Conservation (phyloP, 35 echinoderm and acorn worm genomes). For the Nesometra sesokonis region DNA sequence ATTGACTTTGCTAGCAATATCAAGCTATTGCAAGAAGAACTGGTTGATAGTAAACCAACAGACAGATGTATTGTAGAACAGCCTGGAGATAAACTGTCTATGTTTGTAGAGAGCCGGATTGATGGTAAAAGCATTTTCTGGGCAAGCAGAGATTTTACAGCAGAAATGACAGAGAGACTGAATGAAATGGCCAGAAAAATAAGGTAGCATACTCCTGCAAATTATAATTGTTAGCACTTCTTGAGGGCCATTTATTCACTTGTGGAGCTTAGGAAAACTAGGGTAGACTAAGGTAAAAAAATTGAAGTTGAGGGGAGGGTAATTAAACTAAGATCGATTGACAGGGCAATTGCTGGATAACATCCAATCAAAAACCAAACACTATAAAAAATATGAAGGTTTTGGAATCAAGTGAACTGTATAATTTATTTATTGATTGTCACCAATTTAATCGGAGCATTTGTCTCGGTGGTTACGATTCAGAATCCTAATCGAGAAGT, state of each 20-base stretch:
- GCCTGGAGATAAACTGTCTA: slow-evolving; percentile 51
- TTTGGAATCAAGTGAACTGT: too few relatives aligned
- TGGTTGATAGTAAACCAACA: background rate
- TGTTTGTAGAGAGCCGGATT: slow-evolving; percentile 77
- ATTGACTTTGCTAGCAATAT: background rate
- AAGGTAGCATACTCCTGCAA: slow-evolving; percentile 32
- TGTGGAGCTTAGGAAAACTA: background rate
- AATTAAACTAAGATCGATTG: too few relatives aligned
- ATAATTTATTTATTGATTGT: too few relatives aligned
- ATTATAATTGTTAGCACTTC: background rate
- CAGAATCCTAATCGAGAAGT: too few relatives aligned
- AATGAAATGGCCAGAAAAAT: slow-evolving; percentile 84
- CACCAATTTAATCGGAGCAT: too few relatives aligned
- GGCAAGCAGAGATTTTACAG: slow-evolving; percentile 52
- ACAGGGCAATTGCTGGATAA: too few relatives aligned
- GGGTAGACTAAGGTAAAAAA: background rate
- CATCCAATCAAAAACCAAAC: too few relatives aligned
- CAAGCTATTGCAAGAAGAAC: background rate
- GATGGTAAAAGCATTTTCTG: slow-evolving; percentile 68
- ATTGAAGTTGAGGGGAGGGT: too few relatives aligned
- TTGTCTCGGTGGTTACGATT: too few relatives aligned
- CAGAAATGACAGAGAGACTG: slow-evolving; percentile 44
- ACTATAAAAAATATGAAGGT: too few relatives aligned
- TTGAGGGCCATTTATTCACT: background rate
- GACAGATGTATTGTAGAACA: background rate